Conservation (phyloP, 1,140 invertebrate species). For the Zaprionus africanus region DNA sequence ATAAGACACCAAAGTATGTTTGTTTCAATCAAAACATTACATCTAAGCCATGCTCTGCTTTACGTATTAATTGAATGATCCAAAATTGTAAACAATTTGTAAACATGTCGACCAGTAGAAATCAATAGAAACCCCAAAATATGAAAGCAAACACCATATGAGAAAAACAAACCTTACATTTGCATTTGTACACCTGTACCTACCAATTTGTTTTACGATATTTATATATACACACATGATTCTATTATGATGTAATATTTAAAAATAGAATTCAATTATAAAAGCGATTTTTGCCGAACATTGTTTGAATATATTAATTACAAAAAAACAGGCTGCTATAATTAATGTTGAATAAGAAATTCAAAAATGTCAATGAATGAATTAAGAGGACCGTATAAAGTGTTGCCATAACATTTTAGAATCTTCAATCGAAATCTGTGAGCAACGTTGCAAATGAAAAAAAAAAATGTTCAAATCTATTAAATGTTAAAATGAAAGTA, state of each 20-base stretch:
- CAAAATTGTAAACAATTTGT: not conserved
- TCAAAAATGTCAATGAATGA: not conserved
- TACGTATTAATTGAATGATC: too few relatives aligned
- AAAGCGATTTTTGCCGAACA: slow-evolving; percentile 57
- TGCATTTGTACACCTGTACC: slow-evolving; percentile 54
- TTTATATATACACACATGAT: slow-evolving; percentile 48
- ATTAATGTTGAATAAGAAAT: slow-evolving; percentile 14
- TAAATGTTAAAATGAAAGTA: too few relatives aligned
- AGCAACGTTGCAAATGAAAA: too few relatives aligned
- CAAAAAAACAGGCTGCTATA: slow-evolving; percentile 41
- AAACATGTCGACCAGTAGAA: not conserved
- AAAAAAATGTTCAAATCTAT: too few relatives aligned
- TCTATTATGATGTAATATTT: slow-evolving; percentile 37
- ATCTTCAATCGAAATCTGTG: too few relatives aligned
- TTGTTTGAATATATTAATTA: slow-evolving; percentile 20
- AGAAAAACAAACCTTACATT: slow-evolving; percentile 33
- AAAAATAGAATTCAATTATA: slow-evolving; percentile 35
- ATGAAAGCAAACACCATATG: slow-evolving; percentile 8
- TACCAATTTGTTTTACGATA: slow-evolving; percentile 44
- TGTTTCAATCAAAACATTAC: too few relatives aligned
- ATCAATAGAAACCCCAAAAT: not conserved
- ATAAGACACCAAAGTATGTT: too few relatives aligned
- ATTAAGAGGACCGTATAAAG: too few relatives aligned
- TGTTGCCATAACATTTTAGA: too few relatives aligned
- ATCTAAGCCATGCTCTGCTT: too few relatives aligned